Base-by-base conservation (phyloP, 2,113 vertebrate genomes). In the Gallinago paraguaiae region DNA sequence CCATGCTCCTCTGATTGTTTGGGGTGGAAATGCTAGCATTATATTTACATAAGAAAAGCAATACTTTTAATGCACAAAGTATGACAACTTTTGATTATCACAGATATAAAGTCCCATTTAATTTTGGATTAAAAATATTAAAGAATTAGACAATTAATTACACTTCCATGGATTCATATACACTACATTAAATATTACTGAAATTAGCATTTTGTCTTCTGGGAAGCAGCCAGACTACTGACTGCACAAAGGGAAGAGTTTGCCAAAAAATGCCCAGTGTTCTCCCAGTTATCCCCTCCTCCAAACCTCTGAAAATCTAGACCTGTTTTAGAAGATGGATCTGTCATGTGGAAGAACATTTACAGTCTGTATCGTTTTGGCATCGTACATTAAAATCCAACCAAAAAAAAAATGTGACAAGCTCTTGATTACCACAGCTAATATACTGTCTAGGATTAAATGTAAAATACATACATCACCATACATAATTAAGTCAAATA, bases 1-100 rank as follows among this genome's bases (percentile, higher is more conserved):
- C 98, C 98, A 93, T 93, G 98, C 92, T 97, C 98, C 95, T 98
- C 96, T 98, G 98, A 98, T 97, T 98, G 97, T 97, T 97, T 97
- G 97, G 96, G 96, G 97, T 97, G 97, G 97, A 98, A 98, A 98
- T 93, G 97, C 97, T 98, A 98, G 95, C 94, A 96, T 97, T 97
- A 97, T 39, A 97, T 95, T 96, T 86, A 97, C 95, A 98, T n/a
- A 97, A 96, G 92, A 95, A 96, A 94, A 87, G 89, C 88, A 94
- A 91, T 95, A 97, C 28, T 97, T 94, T 97, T 96, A 96, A 97
- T 93, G 95, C 87, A 96, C 84, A 98, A 96, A 97, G 96, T 84
- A 95, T 43, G 64, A 97, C 92, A 94, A 88, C 69, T 94, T 96
- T 43, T 95, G 68, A 92, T 96, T 65, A 95, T 46, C 87, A 96